Conservation (phyloP, 2,797 vertebrate genomes). For the Eurystomus glaucurus region DNA sequence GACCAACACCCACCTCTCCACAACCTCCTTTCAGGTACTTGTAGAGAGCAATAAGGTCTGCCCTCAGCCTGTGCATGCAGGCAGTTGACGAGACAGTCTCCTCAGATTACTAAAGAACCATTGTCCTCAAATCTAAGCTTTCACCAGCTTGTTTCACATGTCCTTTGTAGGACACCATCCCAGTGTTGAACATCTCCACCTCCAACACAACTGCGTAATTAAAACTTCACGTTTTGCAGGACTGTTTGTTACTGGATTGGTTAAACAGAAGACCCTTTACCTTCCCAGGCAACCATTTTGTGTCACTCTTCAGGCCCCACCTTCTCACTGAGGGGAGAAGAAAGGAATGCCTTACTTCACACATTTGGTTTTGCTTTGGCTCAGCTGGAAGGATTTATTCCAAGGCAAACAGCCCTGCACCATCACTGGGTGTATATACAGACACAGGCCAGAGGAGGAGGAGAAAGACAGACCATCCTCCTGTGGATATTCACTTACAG, state of each 20-base stretch:
- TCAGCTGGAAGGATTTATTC: neutral
- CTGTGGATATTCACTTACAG: neutral
- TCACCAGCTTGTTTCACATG: neutral
- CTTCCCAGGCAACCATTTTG: neutral
- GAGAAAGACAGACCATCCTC: neutral
- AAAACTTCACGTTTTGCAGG: neutral
- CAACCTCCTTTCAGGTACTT: too few relatives aligned
- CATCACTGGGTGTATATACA: neutral
- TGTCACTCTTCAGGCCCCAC: neutral
- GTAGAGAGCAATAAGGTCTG: too few relatives aligned
- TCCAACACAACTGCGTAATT: neutral
- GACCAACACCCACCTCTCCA: too few relatives aligned
- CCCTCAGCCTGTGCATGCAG: neutral
- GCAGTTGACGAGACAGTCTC: neutral
- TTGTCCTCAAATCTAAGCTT: neutral
- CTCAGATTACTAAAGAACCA: neutral
- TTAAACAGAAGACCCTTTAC: neutral
- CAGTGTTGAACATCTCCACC: neutral
- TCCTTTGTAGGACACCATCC: neutral
- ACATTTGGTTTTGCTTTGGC: neutral
- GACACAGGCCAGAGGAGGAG: neutral
- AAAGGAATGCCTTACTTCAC: neutral
- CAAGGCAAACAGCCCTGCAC: slow-evolving; percentile 24
- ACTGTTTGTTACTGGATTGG: neutral
- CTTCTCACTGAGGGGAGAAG: neutral